These are phyloP conservation scores for Drosophila lacertosa DNA, from an alignment of 1,140 invertebrate species.

Conservation along the genomic window DNA sequence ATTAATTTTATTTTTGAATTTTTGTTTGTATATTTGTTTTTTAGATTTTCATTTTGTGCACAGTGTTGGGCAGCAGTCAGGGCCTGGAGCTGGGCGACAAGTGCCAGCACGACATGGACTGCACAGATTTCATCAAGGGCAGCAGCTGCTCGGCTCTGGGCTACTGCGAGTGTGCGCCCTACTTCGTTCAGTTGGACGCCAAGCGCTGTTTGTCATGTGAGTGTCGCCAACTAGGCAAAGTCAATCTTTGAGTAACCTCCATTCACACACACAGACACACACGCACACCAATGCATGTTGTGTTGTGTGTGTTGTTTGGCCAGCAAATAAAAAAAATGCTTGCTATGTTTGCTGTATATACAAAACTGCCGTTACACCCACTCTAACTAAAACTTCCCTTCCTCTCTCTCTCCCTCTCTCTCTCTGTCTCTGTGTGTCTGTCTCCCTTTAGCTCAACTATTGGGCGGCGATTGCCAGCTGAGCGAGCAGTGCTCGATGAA, in stretches of 20 bases:
- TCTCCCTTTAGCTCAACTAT: constrained; percentile 87
- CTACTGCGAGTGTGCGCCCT: constrained; percentile 88
- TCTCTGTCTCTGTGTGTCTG: neutral
- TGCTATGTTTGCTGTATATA: constrained; percentile 31
- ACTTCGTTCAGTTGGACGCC: constrained; percentile 87
- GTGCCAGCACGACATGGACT: constrained; percentile 84
- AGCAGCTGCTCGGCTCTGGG: constrained; percentile 84
- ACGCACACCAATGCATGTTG: constrained; percentile 3
- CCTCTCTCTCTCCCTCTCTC: constrained; percentile 9
- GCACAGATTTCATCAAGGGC: constrained; percentile 83
- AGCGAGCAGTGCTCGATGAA: constrained; percentile 91
- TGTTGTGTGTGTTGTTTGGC: constrained; percentile 27
- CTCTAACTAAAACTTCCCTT: constrained; percentile 4
- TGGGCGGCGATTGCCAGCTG: constrained; percentile 90
- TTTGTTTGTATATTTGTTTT: constrained; percentile 3
- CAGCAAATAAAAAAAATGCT: constrained; percentile 40
- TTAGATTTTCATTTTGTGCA: constrained; percentile 59
- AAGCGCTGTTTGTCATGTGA: constrained; percentile 89
- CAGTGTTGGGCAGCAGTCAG: constrained; percentile 44
- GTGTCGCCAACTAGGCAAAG: constrained; percentile 75
- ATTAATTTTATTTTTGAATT: neutral
- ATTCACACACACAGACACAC: constrained; percentile 9
- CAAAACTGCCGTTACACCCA: constrained; percentile 56
- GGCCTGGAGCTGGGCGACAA: constrained; percentile 70
- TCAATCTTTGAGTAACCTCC: constrained; percentile 72